phyloP scores from a whole-genome alignment of 53 echinoderm and acorn worm genomes.

The Holothuria leucospilota region DNA sequence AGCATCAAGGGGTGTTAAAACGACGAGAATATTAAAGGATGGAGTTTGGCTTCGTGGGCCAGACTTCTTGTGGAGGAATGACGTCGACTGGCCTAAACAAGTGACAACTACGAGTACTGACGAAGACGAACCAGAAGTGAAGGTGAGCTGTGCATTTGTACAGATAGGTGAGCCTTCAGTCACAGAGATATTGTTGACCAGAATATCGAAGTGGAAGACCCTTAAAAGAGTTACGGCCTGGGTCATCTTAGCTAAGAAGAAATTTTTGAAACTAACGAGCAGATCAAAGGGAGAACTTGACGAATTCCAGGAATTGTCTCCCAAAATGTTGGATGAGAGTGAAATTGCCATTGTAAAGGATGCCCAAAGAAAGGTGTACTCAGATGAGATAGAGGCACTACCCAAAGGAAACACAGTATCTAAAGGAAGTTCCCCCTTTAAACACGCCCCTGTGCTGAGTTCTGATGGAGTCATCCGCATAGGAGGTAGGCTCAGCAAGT shows the following conservation, averaged over 20 bases:
- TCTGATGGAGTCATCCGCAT: slow-evolving; percentile 30
- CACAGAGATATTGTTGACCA: slow-evolving; percentile 30
- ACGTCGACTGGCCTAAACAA: slow-evolving; percentile 62
- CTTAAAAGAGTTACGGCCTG: too few relatives aligned
- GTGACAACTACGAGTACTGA: slow-evolving; percentile 42
- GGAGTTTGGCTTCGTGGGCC: slow-evolving; percentile 66
- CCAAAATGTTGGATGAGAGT: neutral
- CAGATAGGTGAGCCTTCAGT: slow-evolving; percentile 33
- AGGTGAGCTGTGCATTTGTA: slow-evolving; percentile 32
- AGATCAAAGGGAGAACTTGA: neutral
- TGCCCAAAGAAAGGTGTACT: slow-evolving; percentile 58
- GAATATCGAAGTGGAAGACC: too few relatives aligned
- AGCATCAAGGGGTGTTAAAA: too few relatives aligned
- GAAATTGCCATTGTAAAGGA: slow-evolving; percentile 35
- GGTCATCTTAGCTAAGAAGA: slow-evolving; percentile 26
- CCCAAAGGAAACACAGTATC: slow-evolving; percentile 34
- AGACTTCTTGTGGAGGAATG: slow-evolving; percentile 41
- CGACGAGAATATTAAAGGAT: too few relatives aligned
- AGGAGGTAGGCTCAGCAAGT: slow-evolving; percentile 39
- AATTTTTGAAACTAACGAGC: slow-evolving; percentile 7
- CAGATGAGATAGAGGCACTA: slow-evolving; percentile 59
- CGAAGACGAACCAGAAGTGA: slow-evolving; percentile 44
- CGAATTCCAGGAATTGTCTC: neutral
- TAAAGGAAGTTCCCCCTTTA: neutral
- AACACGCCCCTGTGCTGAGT: too few relatives aligned